These are phyloP conservation scores for Rhadina sibilatrix DNA, from an alignment of 2,113 vertebrate species.

Conservation along the genomic window DNA sequence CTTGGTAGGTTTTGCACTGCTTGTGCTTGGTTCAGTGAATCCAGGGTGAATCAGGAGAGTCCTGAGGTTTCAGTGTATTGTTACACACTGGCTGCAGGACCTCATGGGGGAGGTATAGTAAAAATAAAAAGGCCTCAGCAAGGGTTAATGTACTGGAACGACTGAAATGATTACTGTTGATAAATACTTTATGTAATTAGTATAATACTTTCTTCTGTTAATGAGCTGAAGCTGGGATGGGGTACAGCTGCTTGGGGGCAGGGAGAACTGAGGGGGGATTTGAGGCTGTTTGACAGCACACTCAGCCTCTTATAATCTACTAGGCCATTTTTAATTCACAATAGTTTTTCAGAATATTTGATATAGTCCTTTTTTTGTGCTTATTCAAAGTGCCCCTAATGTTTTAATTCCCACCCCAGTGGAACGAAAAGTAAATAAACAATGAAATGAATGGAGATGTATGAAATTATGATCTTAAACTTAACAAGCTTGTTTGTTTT, in stretches of 20 bases:
- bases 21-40: background rate
- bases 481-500: constrained; percentile 28
- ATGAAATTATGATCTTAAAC: constrained; percentile 14
- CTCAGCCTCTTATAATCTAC: background rate
- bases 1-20: background rate
- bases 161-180: background rate
- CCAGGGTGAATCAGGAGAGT: background rate
- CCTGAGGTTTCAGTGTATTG: background rate
- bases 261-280: background rate
- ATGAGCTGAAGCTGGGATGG: background rate
- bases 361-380: background rate
- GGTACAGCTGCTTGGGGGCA: background rate
- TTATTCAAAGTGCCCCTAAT: background rate
- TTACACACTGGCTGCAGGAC: background rate
- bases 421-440: background rate
- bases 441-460: background rate
- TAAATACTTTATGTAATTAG: background rate
- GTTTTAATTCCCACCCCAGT: background rate
- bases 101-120: background rate
- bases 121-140: background rate
- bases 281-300: background rate
- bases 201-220: background rate
- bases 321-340: background rate
- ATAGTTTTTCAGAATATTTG: background rate
- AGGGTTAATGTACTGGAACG: background rate